These are phyloP conservation scores for Bradypodion pumilum DNA, from an alignment of 2,797 vertebrate genomes.

Conservation along the genomic window DNA sequence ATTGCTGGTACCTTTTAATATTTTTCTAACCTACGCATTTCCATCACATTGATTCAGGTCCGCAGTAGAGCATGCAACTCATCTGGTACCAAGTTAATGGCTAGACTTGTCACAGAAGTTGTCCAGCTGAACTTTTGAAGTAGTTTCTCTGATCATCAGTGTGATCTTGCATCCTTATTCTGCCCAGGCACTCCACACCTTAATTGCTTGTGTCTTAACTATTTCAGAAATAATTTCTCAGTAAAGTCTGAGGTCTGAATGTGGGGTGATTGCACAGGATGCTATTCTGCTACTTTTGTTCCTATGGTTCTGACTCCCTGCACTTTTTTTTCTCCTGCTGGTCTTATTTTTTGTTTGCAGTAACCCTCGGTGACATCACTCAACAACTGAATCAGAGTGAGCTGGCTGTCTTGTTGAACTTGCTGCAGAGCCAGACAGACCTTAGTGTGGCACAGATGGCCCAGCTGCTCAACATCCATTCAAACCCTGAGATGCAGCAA, in stretches of 20 bases:
- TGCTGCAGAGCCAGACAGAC: slow-evolving; percentile 96
- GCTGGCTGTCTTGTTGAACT: slow-evolving; percentile 91
- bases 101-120: background rate
- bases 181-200: no score
- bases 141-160: no score
- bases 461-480: slow-evolving; percentile 91
- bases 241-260: background rate
- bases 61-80: background rate
- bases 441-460: slow-evolving; percentile 93
- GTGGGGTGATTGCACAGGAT: no score
- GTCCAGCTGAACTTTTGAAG: background rate
- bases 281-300: background rate
- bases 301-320: background rate
- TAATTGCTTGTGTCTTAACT: background rate
- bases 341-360: slow-evolving; percentile 30
- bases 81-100: background rate
- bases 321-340: background rate
- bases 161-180: no score
- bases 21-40: background rate
- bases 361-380: slow-evolving; percentile 88
- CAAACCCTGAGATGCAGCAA: slow-evolving; percentile 85
- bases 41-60: background rate
- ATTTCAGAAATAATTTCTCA: background rate
- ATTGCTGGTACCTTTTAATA: background rate
- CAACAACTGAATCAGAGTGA: slow-evolving; percentile 97